phyloP scores from a whole-genome alignment of 1,140 invertebrate species.

The Trachymyrmex septentrionalis region DNA sequence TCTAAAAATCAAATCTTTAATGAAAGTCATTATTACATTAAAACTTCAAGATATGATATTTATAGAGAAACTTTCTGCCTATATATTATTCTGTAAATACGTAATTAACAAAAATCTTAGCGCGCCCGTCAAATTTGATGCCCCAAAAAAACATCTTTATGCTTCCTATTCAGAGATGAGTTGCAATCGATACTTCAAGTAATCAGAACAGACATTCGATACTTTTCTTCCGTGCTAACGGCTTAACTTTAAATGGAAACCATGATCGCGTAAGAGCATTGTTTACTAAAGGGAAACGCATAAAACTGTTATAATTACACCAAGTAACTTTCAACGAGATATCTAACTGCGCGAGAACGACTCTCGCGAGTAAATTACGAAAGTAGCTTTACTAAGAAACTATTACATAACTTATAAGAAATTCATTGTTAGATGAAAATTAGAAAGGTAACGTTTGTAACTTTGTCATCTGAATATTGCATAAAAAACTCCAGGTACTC shows the following conservation, averaged over 20 bases:
- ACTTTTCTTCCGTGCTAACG: conserved; percentile 13
- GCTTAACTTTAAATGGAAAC: conserved; percentile 7
- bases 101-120: conserved; percentile 3
- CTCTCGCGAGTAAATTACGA: not conserved
- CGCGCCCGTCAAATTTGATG: not conserved
- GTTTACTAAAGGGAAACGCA: conserved; percentile 36
- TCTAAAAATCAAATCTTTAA: conserved; percentile 30
- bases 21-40: conserved; percentile 2
- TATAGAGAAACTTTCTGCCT: not conserved
- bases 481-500: not conserved
- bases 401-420: not conserved
- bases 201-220: not conserved
- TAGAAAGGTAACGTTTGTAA: conserved; percentile 9
- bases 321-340: conserved; percentile 30
- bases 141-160: not conserved
- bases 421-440: conserved; percentile 21
- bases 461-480: not conserved
- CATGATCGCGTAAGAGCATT: conserved; percentile 28
- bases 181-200: not conserved
- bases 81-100: not conserved
- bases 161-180: not conserved
- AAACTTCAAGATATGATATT: not conserved
- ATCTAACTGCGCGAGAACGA: conserved; percentile 2
- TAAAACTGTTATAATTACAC: conserved; percentile 45
- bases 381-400: not conserved